Base-by-base conservation (phyloP, 2,888 invertebrate species). In the Ophion costatus region DNA sequence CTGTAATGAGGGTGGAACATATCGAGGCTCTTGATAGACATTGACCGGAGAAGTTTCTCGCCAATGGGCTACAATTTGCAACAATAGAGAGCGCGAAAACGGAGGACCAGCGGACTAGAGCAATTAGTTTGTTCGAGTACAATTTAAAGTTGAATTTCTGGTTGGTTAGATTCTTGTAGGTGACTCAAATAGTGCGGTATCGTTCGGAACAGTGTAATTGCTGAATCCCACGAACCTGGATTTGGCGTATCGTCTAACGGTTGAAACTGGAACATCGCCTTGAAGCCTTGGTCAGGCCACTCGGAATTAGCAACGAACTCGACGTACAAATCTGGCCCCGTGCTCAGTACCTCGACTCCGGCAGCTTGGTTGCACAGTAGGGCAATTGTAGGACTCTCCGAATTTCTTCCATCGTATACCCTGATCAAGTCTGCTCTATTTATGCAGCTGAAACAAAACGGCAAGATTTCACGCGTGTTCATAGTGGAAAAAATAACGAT, bases 301-400 rank as follows among this genome's bases (percentile, higher is more conserved):
- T 96, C 96, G 0, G 97, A 97, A 94, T 97, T 97, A 80, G 97
- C 97, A 63, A 97, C 96, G 94, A 98, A 98, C 94, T 98, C 97
- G 88, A 98, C 95, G 91, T 96, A 96, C 82, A 98, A 95, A 89
- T 97, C 96, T 11, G 97, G 95, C 4, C 97, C 97, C n/a, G 97
- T 97, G 73, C 98, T 98, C 86, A 97, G 95, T 86, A 98, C 95
- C 93, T 97, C 97, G 88, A 96, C 96, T 90, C 96, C 96, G 93
- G 96, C 95, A 79, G 96, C 96, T 93, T 97, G 96, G 92, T 98
- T 97, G 94, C 98, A 98, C 86, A 98, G 95, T 91, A 98, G 96
- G 74, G 96, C 96, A 92, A 98, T 97, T 86, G 97, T 95, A 1
- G 97, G 96, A 78, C 96, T 95, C 90, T 95, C 95, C 38, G 96